Evolutionary conservation across 2,797 vertebrate species (phyloP), one percentile per base, ranked within the genome.

Genomic region (Hylomyscus alleni): DNA sequence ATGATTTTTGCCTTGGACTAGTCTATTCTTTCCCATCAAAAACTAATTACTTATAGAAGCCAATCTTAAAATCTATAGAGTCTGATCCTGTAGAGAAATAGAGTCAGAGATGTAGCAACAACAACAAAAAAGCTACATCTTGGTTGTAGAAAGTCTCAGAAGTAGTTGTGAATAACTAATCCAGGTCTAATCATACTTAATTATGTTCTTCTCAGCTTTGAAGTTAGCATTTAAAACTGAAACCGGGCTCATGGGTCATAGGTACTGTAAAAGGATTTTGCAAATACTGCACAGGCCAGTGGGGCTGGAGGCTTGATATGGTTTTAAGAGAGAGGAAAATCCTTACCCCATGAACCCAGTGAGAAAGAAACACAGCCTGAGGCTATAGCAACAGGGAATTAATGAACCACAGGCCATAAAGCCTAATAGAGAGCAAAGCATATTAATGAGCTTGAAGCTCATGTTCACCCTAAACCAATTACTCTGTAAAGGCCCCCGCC

Each of bases 321-420:
- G 58, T 91, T 94, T 97, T 95, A 75, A 93, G 89, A 96, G n/a
- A 31, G 72, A 95, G 19, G 77, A 91, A 96, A 95, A 95, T 75
- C 83, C 97, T 96, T 97, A 90, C 83, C 52, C 83, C 60, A 13
- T 93, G 93, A 97, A 96, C 95, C 92, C 54, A 91, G 56, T 31
- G 52, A 96, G 75, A 31, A 97, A 82, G 58, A 97, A 96, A 95
- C 78, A 89, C 58, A 92, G 86, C 91, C 89, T 4, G 89, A 95
- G 67, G 93, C 87, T 87, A 34, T 54, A 96, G 92, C 96, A 95
- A 96, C 92, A 88, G 89, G 90, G 90, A 97, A 96, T 96, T 97
- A 97, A 97, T 94, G 92, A 97, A 95, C 92, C 96, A 96, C 72
- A 87, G 89, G 90, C 96, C 95, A 95, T 94, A 93, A 94, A 97